These are phyloP conservation scores for Hydrocynus forskahlii DNA, from an alignment of 2,797 vertebrate species.

Conservation along the genomic window DNA sequence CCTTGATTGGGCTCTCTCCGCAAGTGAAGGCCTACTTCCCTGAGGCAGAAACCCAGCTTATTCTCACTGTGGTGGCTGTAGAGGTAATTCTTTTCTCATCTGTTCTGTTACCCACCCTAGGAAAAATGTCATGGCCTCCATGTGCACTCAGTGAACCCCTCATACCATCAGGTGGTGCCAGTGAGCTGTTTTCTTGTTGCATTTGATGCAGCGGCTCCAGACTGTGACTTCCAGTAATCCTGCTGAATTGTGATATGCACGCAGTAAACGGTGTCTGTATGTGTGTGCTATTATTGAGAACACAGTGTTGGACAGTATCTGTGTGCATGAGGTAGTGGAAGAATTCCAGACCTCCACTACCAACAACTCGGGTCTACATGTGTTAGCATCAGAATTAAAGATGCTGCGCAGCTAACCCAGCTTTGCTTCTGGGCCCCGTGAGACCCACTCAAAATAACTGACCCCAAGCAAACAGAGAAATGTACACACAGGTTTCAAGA, in stretches of 20 bases:
- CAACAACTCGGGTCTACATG: slow-evolving; percentile 26
- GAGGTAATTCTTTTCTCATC: slow-evolving; percentile 81
- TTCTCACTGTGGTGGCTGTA: slow-evolving; percentile 86
- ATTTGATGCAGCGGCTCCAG: slow-evolving; percentile 24
- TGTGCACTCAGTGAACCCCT: neutral
- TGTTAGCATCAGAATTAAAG: slow-evolving; percentile 49
- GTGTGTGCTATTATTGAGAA: neutral
- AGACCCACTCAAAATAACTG: slow-evolving; percentile 49
- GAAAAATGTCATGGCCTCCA: neutral
- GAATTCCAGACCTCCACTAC: slow-evolving; percentile 23
- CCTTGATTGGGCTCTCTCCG: slow-evolving; percentile 93
- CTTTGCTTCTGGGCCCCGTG: slow-evolving; percentile 28
- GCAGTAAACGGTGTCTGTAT: neutral
- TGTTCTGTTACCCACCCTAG: neutral
- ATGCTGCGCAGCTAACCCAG: slow-evolving; percentile 29
- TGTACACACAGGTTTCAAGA: neutral
- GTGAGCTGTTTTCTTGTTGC: slow-evolving; percentile 45
- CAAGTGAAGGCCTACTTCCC: slow-evolving; percentile 88
- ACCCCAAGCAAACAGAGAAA: slow-evolving; percentile 30
- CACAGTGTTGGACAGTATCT: slow-evolving; percentile 8
- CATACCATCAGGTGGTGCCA: slow-evolving; percentile 61
- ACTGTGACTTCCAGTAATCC: slow-evolving; percentile 28
- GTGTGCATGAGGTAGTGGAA: slow-evolving; percentile 7
- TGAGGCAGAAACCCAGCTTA: slow-evolving; percentile 85
- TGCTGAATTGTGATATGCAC: slow-evolving; percentile 37